Conservation (phyloP, 2,113 vertebrate genomes). For the Centropristis striata region DNA sequence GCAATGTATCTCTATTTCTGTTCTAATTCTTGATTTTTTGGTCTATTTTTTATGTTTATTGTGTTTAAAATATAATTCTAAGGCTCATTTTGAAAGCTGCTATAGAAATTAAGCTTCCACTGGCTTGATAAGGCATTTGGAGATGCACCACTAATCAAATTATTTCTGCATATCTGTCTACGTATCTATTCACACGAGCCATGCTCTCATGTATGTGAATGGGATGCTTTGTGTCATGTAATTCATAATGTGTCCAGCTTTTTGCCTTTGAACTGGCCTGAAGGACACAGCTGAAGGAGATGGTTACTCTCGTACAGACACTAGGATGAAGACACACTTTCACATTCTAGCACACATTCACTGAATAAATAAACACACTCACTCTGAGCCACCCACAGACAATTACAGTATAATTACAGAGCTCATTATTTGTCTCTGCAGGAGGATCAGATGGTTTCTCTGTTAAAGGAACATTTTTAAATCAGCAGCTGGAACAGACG, state of each 20-base stretch:
- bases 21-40: neutral
- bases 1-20: neutral
- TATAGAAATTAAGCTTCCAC: neutral
- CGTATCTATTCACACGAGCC: neutral
- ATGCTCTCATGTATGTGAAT: neutral
- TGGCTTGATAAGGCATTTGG: neutral
- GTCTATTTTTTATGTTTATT: neutral
- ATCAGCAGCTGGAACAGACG: slow-evolving; percentile 15
- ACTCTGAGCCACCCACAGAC: slow-evolving; percentile 30
- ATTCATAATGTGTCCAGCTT: neutral
- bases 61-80: neutral
- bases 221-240: neutral
- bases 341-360: neutral
- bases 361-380: slow-evolving; percentile 1
- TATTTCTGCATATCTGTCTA: neutral
- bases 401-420: slow-evolving; percentile 56
- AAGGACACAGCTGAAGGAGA: neutral
- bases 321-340: neutral
- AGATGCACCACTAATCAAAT: neutral
- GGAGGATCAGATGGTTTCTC: slow-evolving; percentile 37
- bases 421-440: slow-evolving; percentile 53
- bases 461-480: slow-evolving; percentile 20
- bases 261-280: neutral
- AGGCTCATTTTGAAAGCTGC: neutral
- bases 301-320: neutral